Percentiles rank a stretch among this genome's conserved stretches.
Evolutionary conservation across 2,113 vertebrate genomes (phyloP).

Genomic region (Dryoscopus gambensis): DNA sequence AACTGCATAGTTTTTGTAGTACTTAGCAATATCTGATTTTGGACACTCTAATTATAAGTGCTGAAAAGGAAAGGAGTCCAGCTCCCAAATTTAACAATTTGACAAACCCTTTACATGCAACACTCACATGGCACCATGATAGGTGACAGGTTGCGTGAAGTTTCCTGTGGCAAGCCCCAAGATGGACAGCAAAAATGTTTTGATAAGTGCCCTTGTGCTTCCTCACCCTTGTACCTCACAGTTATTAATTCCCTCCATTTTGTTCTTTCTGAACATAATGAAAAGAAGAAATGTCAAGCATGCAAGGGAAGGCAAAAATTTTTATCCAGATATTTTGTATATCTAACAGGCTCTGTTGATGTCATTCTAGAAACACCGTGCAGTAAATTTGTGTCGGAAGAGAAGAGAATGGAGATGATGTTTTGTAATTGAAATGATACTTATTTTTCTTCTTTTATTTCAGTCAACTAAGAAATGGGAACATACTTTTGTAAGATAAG

Average conservation of each 20-base stretch:
- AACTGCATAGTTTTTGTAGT: background rate
- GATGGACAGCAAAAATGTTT: background rate
- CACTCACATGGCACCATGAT: background rate
- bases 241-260: background rate
- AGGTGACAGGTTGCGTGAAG: background rate
- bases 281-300: background rate
- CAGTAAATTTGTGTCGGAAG: background rate
- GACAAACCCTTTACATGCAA: background rate
- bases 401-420: background rate
- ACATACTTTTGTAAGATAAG: background rate
- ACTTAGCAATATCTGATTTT: background rate
- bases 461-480: background rate
- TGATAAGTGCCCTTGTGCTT: background rate
- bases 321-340: background rate
- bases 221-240: background rate
- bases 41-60: background rate
- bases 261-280: background rate
- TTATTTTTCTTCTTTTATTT: background rate
- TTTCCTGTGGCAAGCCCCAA: background rate
- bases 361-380: background rate
- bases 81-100: background rate
- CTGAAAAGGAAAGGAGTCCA: background rate
- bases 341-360: background rate
- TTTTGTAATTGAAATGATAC: background rate
- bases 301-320: background rate